Evolutionary conservation across 1,140 invertebrate genomes (phyloP).

Genomic region (Aphelenchoides fujianensis): DNA sequence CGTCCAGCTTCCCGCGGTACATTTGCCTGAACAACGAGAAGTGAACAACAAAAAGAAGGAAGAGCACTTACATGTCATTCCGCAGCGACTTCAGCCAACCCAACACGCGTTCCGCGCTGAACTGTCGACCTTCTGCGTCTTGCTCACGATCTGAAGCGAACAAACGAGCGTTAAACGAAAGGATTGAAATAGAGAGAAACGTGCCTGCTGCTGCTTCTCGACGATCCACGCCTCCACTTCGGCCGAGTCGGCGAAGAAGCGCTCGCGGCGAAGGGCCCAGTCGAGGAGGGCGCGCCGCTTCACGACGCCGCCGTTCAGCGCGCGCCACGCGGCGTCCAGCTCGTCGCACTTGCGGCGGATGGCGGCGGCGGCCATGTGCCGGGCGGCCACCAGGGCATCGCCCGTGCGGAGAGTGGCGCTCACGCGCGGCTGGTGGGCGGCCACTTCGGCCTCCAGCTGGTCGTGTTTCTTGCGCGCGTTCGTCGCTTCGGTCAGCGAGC

Average conservation of each 20-base stretch:
- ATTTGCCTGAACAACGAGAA: too few relatives aligned
- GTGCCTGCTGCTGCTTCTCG: conserved; percentile 71
- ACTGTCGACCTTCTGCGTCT: conserved; percentile 81
- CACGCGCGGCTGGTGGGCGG: conserved; percentile 77
- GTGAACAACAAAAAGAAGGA: too few relatives aligned
- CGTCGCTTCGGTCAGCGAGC: conserved; percentile 85
- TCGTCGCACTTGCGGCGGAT: conserved; percentile 67
- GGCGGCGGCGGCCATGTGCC: conserved; percentile 75
- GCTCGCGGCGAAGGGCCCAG: conserved; percentile 46
- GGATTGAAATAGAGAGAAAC: too few relatives aligned
- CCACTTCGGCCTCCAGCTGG: conserved; percentile 81
- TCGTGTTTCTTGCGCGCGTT: conserved; percentile 86
- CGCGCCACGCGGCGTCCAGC: conserved; percentile 44
- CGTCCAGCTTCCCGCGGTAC: conserved; percentile 34
- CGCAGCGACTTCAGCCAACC: conserved; percentile 81
- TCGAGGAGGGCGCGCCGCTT: conserved; percentile 42
- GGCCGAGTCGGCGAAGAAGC: conserved; percentile 71
- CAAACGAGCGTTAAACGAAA: too few relatives aligned
- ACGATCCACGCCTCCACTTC: conserved; percentile 89
- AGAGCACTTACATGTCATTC: conserved; percentile 51
- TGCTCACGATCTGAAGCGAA: conserved; percentile 70
- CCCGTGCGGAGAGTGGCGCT: conserved; percentile 76
- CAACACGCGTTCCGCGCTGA: conserved; percentile 83
- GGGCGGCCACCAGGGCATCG: conserved; percentile 69
- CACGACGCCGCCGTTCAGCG: conserved; percentile 36